Evolutionary conservation across 2,113 vertebrate species (phyloP).

Genomic region (Brachyistius frenatus): DNA sequence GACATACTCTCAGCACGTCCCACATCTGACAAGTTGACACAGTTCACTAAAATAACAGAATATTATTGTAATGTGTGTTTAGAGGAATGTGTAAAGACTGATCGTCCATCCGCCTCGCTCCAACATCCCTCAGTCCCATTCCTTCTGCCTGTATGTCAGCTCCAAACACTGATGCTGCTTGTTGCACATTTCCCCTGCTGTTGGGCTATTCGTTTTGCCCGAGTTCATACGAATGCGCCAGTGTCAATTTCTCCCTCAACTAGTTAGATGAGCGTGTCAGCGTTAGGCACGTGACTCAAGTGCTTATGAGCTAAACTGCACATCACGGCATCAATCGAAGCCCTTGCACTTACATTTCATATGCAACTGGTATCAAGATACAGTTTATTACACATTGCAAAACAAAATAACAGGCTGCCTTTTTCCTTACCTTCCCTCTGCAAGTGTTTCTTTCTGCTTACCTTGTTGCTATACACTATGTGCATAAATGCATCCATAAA

Average conservation of each 20-base stretch:
- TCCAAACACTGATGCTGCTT: constrained; percentile 55
- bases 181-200: constrained; percentile 52
- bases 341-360: neutral
- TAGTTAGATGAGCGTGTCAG: constrained; percentile 1
- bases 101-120: neutral
- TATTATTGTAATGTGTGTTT: neutral
- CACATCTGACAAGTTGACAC: neutral
- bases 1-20: no score
- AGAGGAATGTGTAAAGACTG: constrained; percentile 1
- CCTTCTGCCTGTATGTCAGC: constrained; percentile 32
- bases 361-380: neutral
- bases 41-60: neutral
- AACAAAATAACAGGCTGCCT: neutral
- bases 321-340: constrained; percentile 8
- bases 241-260: constrained; percentile 19
- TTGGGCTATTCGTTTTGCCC: constrained; percentile 59
- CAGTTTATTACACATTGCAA: neutral
- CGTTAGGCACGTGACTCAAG: neutral
- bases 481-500: neutral
- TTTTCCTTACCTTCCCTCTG: no score
- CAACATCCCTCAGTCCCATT: constrained; percentile 33
- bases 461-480: neutral
- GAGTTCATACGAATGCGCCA: constrained; percentile 43
- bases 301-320: neutral
- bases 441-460: neutral